Evolutionary conservation across 2,888 invertebrate genomes (phyloP).

Genomic region (Tribolium freemani): DNA sequence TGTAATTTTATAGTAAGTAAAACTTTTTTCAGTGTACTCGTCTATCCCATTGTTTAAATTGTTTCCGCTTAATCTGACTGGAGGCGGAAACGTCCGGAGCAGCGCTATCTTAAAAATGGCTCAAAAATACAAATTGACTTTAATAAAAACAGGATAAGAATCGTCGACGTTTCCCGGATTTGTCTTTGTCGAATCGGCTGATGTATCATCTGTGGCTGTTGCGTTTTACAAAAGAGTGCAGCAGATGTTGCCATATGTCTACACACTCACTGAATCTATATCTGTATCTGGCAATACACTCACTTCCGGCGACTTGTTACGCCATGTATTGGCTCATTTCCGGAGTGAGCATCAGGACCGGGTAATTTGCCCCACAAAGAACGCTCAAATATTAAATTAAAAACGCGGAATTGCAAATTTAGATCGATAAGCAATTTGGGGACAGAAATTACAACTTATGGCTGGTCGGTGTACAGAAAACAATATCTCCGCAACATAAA

Average conservation of each 20-base stretch:
- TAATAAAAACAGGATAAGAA: constrained; percentile 26
- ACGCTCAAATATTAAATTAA: not conserved
- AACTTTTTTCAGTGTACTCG: no score
- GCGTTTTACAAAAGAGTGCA: constrained; percentile 16
- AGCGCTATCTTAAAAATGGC: constrained; percentile 4
- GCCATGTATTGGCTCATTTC: constrained; percentile 20
- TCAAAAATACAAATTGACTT: constrained; percentile 25
- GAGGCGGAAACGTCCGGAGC: constrained; percentile 9
- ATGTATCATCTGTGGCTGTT: constrained; percentile 30
- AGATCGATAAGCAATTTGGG: not conserved
- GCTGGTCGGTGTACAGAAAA: not conserved
- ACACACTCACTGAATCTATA: constrained; percentile 27
- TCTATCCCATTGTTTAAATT: not conserved
- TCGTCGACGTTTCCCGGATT: constrained; percentile 26
- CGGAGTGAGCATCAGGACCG: constrained; percentile 14
- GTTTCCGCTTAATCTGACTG: constrained; percentile 13
- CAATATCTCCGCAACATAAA: constrained; percentile 12
- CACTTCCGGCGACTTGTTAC: constrained; percentile 29
- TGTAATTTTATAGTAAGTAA: no score
- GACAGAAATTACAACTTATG: not conserved
- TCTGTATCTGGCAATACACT: constrained; percentile 32
- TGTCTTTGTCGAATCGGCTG: constrained; percentile 31
- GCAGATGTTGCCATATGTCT: constrained; percentile 26
- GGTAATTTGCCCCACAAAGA: not conserved
- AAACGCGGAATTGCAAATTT: constrained; percentile 6